Percentiles rank a stretch among this genome's conserved stretches.
Evolutionary conservation across 2,888 invertebrate species (phyloP).

Genomic region (Stictocephala bisonia): DNA sequence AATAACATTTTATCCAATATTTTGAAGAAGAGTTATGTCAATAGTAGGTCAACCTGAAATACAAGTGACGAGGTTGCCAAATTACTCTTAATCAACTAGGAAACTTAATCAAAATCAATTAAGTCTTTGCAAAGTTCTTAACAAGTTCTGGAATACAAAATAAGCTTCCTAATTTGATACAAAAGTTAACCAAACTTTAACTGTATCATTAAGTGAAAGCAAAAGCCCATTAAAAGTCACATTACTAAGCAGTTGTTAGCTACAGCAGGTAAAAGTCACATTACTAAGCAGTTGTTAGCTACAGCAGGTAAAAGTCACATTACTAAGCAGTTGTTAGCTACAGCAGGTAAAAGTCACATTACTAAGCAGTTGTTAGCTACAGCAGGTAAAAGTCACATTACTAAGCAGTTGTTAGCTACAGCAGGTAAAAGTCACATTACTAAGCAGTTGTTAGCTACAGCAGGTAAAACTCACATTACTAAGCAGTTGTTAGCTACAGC

Average conservation of each 20-base stretch:
- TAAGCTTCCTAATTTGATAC: conserved; percentile 18
- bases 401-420: no score
- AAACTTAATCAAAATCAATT: conserved; percentile 20
- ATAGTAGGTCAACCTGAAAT: no score
- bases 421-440: no score
- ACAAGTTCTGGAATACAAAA: conserved; percentile 16
- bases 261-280: neutral
- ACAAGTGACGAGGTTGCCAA: neutral
- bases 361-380: neutral
- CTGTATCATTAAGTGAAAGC: neutral
- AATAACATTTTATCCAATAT: no score
- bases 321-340: neutral
- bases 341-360: neutral
- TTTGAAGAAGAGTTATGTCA: no score
- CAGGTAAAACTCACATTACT: no score
- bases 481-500: no score
- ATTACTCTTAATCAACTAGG: neutral
- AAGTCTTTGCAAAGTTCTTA: neutral
- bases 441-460: no score
- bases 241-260: neutral
- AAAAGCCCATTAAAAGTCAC: neutral
- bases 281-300: neutral
- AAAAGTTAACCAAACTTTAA: conserved; percentile 6
- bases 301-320: neutral
- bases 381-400: no score